These are phyloP conservation scores for Fratercula arctica DNA, from an alignment of 2,797 vertebrate genomes.

Conservation along the genomic window DNA sequence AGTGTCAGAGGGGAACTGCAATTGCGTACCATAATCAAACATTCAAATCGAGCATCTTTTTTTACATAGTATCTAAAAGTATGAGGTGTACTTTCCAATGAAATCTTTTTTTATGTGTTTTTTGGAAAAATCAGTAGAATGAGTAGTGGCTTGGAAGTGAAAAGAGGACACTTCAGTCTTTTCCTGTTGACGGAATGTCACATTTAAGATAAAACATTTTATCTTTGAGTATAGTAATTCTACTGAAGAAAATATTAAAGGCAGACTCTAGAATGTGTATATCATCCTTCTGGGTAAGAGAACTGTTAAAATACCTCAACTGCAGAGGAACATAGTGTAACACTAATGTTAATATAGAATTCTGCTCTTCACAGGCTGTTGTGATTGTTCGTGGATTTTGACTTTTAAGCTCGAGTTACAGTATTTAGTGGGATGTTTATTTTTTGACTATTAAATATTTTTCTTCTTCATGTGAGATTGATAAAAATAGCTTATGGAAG, in stretches of 20 bases:
- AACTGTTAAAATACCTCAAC: not conserved
- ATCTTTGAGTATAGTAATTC: not conserved
- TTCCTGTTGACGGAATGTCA: not conserved
- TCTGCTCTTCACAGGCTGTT: not conserved
- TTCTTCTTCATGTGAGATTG: not conserved
- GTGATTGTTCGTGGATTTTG: not conserved
- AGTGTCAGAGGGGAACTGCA: not conserved
- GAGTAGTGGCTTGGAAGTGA: not conserved
- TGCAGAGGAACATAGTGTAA: not conserved
- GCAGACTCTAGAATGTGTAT: not conserved
- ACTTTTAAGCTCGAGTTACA: not conserved
- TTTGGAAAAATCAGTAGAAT: not conserved
- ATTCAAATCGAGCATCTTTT: not conserved
- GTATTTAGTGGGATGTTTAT: not conserved
- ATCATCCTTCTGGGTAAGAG: not conserved
- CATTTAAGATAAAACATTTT: not conserved
- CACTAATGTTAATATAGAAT: not conserved
- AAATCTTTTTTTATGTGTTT: not conserved
- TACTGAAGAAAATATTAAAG: not conserved
- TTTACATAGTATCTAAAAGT: not conserved
- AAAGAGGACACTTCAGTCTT: not conserved
- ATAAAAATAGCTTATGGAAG: not conserved
- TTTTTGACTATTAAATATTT: not conserved
- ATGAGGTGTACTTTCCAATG: not conserved
- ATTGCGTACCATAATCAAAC: not conserved